These are phyloP conservation scores for Daboia siamensis DNA, from an alignment of 2,113 vertebrate genomes.

Conservation along the genomic window DNA sequence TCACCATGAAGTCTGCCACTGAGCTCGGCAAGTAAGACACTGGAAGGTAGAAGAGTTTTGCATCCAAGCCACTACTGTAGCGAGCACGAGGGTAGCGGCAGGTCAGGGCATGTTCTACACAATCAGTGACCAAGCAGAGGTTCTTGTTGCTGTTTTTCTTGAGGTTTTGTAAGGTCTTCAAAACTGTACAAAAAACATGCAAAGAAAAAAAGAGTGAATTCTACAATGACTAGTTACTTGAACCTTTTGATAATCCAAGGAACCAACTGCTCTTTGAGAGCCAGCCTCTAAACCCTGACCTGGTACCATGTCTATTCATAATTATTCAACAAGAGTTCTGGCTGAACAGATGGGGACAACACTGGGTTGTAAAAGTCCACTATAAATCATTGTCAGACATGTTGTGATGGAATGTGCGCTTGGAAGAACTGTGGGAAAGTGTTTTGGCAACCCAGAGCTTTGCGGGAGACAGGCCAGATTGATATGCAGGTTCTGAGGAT, in stretches of 20 bases:
- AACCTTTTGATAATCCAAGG: not conserved
- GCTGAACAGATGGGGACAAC: not conserved
- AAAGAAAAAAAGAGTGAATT: not conserved
- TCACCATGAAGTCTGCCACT: conserved; percentile 61
- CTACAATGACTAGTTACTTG: not conserved
- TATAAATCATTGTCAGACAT: not conserved
- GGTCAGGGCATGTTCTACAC: conserved; percentile 77
- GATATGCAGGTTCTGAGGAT: no score
- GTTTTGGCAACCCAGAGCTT: not conserved
- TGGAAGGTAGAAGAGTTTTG: conserved; percentile 69
- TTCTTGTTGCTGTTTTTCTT: not conserved
- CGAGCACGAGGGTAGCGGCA: conserved; percentile 67
- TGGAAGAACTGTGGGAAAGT: not conserved
- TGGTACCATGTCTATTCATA: not conserved
- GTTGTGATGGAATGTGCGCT: not conserved
- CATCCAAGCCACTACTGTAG: conserved; percentile 74
- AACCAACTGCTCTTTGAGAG: not conserved
- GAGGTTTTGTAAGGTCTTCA: fast-evolving
- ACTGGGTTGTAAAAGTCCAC: not conserved
- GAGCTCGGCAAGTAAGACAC: conserved; percentile 75
- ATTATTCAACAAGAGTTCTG: not conserved
- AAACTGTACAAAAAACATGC: not conserved
- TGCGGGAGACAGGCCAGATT: not conserved
- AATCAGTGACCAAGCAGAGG: conserved; percentile 69
- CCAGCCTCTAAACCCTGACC: not conserved